A percentile compares a stretch with the other conserved stretches of the same genome.
phyloP scores from a whole-genome alignment of 1,140 invertebrate genomes.

The Bombus balteatus region DNA sequence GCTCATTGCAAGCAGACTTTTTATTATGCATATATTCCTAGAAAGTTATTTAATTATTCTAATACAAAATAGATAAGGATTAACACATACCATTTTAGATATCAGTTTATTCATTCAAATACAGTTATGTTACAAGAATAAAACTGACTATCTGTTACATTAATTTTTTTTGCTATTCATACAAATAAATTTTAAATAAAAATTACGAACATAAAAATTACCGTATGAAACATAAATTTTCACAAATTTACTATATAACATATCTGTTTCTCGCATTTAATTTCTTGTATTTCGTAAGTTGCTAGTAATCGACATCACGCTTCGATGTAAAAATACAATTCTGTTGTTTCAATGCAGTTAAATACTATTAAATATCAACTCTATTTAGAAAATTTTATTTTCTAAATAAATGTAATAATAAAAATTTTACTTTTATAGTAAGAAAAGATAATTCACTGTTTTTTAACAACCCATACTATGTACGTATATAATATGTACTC shows the following conservation, averaged over 20 bases:
- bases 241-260: neutral
- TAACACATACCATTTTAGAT: neutral
- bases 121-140: neutral
- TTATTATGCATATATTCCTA: neutral
- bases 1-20: neutral
- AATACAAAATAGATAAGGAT: neutral
- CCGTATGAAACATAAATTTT: neutral
- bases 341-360: neutral
- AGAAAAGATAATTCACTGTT: neutral
- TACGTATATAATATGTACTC: no score
- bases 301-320: constrained; percentile 16
- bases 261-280: neutral
- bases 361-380: neutral
- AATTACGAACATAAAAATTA: neutral
- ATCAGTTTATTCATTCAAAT: neutral
- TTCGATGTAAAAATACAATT: constrained; percentile 38
- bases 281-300: neutral
- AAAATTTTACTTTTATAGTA: constrained; percentile 21
- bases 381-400: neutral
- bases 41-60: neutral
- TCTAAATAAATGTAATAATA: constrained; percentile 30
- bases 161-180: neutral
- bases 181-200: constrained; percentile 16
- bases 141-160: neutral
- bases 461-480: constrained; percentile 6